These are phyloP conservation scores for Hydriomena furcata DNA, from an alignment of 2,888 invertebrate species.

Conservation along the genomic window DNA sequence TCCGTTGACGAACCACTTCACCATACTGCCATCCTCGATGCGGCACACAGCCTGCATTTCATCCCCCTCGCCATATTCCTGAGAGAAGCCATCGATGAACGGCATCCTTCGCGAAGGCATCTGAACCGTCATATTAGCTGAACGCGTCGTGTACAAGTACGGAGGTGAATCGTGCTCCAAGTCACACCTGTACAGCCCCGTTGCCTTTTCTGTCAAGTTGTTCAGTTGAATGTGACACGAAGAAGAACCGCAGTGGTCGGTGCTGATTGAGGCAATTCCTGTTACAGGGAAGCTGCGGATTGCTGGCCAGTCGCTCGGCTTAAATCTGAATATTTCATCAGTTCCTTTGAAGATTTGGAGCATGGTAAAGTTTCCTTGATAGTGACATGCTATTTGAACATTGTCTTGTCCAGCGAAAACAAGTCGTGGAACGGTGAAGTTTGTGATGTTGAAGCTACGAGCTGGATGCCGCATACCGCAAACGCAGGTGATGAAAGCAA, in stretches of 20 bases:
- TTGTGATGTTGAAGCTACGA: slow-evolving; percentile 65
- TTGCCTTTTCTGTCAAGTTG: slow-evolving; percentile 64
- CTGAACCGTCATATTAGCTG: slow-evolving; percentile 66
- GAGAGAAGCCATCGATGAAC: slow-evolving; percentile 61
- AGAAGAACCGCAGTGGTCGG: slow-evolving; percentile 64
- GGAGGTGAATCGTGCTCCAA: slow-evolving; percentile 69
- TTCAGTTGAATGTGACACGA: slow-evolving; percentile 64
- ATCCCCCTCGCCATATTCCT: slow-evolving; percentile 63
- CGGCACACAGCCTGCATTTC: slow-evolving; percentile 67
- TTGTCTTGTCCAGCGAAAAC: slow-evolving; percentile 58
- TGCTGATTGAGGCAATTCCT: slow-evolving; percentile 66
- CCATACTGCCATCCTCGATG: slow-evolving; percentile 57
- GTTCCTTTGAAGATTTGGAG: slow-evolving; percentile 74
- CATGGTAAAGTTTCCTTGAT: slow-evolving; percentile 74
- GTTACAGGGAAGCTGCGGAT: slow-evolving; percentile 63
- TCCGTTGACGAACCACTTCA: slow-evolving; percentile 74
- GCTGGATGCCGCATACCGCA: slow-evolving; percentile 9
- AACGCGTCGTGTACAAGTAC: slow-evolving; percentile 61
- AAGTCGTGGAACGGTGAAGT: slow-evolving; percentile 57
- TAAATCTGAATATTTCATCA: slow-evolving; percentile 72
- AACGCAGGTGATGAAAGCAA: slow-evolving; percentile 41
- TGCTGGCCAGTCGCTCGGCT: slow-evolving; percentile 65
- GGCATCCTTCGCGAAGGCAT: slow-evolving; percentile 61
- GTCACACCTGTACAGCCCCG: slow-evolving; percentile 71
- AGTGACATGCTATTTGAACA: slow-evolving; percentile 70